Conservation (phyloP, 1,140 invertebrate species). For the Drosophila repleta region DNA sequence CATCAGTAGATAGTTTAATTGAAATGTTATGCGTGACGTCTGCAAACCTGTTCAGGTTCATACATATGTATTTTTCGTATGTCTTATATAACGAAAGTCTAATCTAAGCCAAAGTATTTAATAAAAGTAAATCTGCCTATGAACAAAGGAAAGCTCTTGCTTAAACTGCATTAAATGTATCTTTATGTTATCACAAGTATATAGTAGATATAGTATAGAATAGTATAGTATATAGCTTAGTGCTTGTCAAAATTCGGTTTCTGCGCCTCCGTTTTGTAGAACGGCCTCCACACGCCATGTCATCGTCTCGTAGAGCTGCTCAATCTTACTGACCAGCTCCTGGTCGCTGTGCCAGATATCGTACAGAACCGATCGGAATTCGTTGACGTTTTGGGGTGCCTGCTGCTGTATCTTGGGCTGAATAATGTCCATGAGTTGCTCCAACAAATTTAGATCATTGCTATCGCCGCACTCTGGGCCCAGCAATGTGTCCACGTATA, state of each 20-base stretch:
- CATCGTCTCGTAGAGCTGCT: conserved; percentile 63
- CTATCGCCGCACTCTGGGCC: conserved; percentile 47
- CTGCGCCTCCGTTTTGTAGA: conserved; percentile 47
- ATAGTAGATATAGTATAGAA: too few species aligned
- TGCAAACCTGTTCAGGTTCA: conserved; percentile 22
- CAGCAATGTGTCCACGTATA: conserved; percentile 57
- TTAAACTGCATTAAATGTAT: neutral
- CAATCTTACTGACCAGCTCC: conserved; percentile 59
- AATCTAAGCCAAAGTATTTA: conserved; percentile 48
- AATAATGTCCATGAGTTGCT: conserved; percentile 65
- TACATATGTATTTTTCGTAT: conserved; percentile 26
- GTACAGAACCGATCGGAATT: conserved; percentile 57
- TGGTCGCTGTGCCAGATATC: conserved; percentile 67
- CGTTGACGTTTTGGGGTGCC: conserved; percentile 51
- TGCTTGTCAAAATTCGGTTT: conserved; percentile 35
- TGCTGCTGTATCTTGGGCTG: conserved; percentile 53
- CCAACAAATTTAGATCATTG: conserved; percentile 60
- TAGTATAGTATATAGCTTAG: too few species aligned
- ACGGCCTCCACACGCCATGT: conserved; percentile 55
- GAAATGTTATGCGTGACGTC: neutral
- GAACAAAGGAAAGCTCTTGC: neutral
- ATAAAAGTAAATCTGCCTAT: conserved; percentile 23
- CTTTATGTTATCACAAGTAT: neutral
- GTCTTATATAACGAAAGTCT: conserved; percentile 43
- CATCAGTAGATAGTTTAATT: conserved; percentile 9